Conservation (phyloP, 2,888 invertebrate genomes). For the Cerceris ruficornis region DNA sequence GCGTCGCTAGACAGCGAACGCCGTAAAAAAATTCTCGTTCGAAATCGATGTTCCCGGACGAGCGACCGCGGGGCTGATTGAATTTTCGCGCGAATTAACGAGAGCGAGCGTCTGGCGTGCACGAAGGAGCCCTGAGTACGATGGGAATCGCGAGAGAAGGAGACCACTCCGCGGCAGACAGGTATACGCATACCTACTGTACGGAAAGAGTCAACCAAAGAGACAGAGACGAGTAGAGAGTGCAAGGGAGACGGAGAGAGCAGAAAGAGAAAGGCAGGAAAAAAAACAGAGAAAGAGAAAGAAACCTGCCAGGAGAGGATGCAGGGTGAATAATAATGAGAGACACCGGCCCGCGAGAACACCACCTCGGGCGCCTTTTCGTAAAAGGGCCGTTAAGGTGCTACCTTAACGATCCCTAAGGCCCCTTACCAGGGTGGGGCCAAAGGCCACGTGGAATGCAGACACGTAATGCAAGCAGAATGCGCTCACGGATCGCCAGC, state of each 20-base stretch:
- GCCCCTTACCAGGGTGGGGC: slow-evolving; percentile 62
- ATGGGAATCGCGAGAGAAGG: slow-evolving; percentile 22
- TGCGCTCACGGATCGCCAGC: slow-evolving; percentile 68
- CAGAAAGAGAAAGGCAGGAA: too few relatives aligned
- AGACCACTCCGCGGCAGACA: slow-evolving; percentile 18
- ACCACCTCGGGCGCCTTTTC: slow-evolving; percentile 66
- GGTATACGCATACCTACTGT: slow-evolving; percentile 15
- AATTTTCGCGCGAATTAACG: slow-evolving; percentile 45
- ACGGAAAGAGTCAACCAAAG: too few relatives aligned
- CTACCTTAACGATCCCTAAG: slow-evolving; percentile 68
- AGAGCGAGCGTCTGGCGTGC: slow-evolving; percentile 23
- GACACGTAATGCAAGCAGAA: slow-evolving; percentile 80
- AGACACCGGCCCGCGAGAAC: slow-evolving; percentile 53
- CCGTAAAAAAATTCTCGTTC: slow-evolving; percentile 3
- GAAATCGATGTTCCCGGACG: slow-evolving; percentile 2
- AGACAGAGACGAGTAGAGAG: too few relatives aligned
- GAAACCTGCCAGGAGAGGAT: slow-evolving; percentile 40
- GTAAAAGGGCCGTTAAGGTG: slow-evolving; percentile 71
- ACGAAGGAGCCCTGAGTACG: slow-evolving; percentile 21
- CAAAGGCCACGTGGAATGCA: slow-evolving; percentile 78
- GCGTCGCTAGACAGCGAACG: background rate
- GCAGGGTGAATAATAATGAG: slow-evolving; percentile 63
- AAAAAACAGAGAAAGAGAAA: slow-evolving; percentile 18
- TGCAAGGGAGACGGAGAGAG: too few relatives aligned
- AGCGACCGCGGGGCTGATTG: slow-evolving; percentile 27